Evolutionary conservation across 2,888 invertebrate genomes (phyloP).

Genomic region (Mystacides longicornis): DNA sequence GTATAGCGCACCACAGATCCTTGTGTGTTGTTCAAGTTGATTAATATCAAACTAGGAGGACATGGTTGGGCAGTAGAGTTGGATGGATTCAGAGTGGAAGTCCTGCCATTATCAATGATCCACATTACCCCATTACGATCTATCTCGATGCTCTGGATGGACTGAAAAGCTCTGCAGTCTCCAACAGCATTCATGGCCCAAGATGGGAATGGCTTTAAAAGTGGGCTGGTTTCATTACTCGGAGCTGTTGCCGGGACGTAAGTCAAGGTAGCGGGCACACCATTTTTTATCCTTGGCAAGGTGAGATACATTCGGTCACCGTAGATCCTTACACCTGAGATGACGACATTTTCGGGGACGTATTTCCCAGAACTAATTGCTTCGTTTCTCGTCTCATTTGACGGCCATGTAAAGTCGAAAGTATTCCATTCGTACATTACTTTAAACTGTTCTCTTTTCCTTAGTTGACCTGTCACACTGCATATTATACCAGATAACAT

Average conservation of each 20-base stretch:
- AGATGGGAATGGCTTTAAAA: slow-evolving; percentile 60
- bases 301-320: slow-evolving; percentile 60
- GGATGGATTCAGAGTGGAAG: slow-evolving; percentile 49
- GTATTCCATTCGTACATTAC: slow-evolving; percentile 68
- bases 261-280: slow-evolving; percentile 63
- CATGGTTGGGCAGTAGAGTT: slow-evolving; percentile 45
- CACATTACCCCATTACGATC: slow-evolving; percentile 63
- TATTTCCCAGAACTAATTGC: slow-evolving; percentile 52
- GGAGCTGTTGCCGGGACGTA: slow-evolving; percentile 42
- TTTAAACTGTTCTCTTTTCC: slow-evolving; percentile 51
- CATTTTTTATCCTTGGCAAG: slow-evolving; percentile 60
- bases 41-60: slow-evolving; percentile 59
- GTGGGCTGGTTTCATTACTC: slow-evolving; percentile 48
- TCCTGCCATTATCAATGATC: slow-evolving; percentile 61
- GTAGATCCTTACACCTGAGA: slow-evolving; percentile 62
- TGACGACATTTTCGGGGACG: slow-evolving; percentile 59
- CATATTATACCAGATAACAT: neutral
- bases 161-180: slow-evolving; percentile 63
- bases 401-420: slow-evolving; percentile 62
- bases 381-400: slow-evolving; percentile 45
- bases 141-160: slow-evolving; percentile 67
- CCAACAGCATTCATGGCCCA: slow-evolving; percentile 62
- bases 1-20: slow-evolving; percentile 50
- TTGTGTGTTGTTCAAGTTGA: slow-evolving; percentile 55
- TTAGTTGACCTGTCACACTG: slow-evolving; percentile 6